Conservation (phyloP, 1,140 invertebrate species). For the Oppia nitens region DNA sequence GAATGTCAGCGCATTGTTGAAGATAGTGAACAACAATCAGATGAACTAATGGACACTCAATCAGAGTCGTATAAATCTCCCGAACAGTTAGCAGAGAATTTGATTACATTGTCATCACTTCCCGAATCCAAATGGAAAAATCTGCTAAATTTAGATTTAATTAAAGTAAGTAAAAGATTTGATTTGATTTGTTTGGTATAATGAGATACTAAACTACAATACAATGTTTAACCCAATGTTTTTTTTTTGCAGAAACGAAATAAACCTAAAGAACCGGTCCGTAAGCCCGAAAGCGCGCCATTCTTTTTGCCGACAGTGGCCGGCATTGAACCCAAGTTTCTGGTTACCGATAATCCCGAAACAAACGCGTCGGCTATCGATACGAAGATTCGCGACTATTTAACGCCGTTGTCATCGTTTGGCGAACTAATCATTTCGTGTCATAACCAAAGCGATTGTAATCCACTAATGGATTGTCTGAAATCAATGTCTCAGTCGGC, state of each 20-base stretch:
- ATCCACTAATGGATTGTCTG: constrained; percentile 46
- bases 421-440: constrained; percentile 6
- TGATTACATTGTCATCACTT: constrained; percentile 70
- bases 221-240: neutral
- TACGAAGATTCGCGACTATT: constrained; percentile 16
- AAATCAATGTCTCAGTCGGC: constrained; percentile 62
- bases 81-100: constrained; percentile 56
- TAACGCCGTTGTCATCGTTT: constrained; percentile 14
- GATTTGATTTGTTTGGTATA: neutral
- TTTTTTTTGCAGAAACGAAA: constrained; percentile 42
- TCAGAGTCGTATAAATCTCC: constrained; percentile 48
- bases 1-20: constrained; percentile 13
- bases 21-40: constrained; percentile 30
- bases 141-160: constrained; percentile 69
- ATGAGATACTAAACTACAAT: neutral
- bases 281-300: constrained; percentile 64
- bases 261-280: constrained; percentile 67
- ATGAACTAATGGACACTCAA: constrained; percentile 31
- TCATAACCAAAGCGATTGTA: constrained; percentile 16
- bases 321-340: constrained; percentile 64
- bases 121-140: constrained; percentile 83
- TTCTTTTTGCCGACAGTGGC: constrained; percentile 86
- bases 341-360: constrained; percentile 27
- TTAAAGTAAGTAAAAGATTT: constrained; percentile 40
- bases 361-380: constrained; percentile 10